These are phyloP conservation scores for Corynorhinus townsendii DNA, from an alignment of 2,113 vertebrate genomes.

Conservation along the genomic window DNA sequence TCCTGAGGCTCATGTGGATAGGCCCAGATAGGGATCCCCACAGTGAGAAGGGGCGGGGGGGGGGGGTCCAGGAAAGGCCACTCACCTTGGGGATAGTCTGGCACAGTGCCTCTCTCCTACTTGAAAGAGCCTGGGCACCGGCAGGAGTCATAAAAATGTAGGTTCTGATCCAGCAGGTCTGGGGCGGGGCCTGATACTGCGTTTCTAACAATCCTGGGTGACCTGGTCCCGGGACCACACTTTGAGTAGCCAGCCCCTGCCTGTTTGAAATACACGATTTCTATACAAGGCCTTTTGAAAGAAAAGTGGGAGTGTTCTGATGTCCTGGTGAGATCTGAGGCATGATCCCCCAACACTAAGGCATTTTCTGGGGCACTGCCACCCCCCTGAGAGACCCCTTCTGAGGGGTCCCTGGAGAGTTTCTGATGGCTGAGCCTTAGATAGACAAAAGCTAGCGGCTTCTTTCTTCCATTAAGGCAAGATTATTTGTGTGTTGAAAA, in stretches of 20 bases:
- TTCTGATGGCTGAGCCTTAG: background rate
- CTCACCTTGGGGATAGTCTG: background rate
- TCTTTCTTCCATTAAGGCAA: background rate
- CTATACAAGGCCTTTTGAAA: background rate
- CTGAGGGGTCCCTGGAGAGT: background rate
- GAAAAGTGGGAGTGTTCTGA: background rate
- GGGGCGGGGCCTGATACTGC: background rate
- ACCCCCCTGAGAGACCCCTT: background rate
- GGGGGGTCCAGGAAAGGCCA: background rate
- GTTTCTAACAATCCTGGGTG: background rate
- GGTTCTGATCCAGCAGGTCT: background rate
- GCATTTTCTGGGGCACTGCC: constrained; percentile 32
- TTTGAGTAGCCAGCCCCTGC: background rate
- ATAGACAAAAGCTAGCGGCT: constrained; percentile 18
- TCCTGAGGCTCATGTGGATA: background rate
- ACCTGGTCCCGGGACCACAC: background rate
- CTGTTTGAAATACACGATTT: fast-evolving
- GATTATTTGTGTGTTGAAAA: constrained; percentile 29
- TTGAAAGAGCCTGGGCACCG: background rate
- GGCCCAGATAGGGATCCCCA: background rate
- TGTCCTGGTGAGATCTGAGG: background rate
- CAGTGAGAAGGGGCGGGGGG: no score
- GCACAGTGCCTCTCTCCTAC: background rate
- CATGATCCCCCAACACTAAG: background rate
- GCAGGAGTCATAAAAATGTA: fast-evolving